phyloP scores from a whole-genome alignment of 2,888 invertebrate genomes.

The Antheraea assamensis region DNA sequence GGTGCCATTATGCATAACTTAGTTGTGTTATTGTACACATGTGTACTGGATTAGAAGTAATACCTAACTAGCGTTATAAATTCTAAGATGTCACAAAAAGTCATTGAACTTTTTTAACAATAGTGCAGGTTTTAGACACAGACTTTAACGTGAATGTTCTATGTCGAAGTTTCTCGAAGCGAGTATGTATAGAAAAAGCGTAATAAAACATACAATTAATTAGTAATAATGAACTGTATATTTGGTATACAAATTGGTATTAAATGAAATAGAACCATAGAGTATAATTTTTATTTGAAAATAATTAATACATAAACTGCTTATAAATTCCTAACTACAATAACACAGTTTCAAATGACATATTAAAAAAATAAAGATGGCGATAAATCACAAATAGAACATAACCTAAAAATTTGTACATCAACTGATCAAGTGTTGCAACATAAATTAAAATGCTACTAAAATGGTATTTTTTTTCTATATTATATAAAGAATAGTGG shows the following conservation, averaged over 20 bases:
- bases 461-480: conserved; percentile 31
- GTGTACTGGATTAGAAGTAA: no score
- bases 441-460: conserved; percentile 34
- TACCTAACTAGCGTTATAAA: no score
- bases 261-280: background rate
- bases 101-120: no score
- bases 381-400: conserved; percentile 10
- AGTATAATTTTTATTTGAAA: conserved; percentile 6
- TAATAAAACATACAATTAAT: no score
- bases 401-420: conserved; percentile 38
- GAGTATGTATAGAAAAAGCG: no score
- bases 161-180: no score
- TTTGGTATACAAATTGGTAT: background rate
- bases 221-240: no score
- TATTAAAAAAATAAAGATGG: background rate
- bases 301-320: conserved; percentile 5
- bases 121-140: no score
- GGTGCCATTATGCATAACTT: no score
- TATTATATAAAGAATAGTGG: conserved; percentile 9
- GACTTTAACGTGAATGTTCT: no score
- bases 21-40: no score
- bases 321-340: background rate
- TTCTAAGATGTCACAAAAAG: no score
- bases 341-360: background rate
- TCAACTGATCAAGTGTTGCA: conserved; percentile 32